These are phyloP conservation scores for Mythimna pallens DNA, from an alignment of 2,888 invertebrate genomes.

Conservation along the genomic window DNA sequence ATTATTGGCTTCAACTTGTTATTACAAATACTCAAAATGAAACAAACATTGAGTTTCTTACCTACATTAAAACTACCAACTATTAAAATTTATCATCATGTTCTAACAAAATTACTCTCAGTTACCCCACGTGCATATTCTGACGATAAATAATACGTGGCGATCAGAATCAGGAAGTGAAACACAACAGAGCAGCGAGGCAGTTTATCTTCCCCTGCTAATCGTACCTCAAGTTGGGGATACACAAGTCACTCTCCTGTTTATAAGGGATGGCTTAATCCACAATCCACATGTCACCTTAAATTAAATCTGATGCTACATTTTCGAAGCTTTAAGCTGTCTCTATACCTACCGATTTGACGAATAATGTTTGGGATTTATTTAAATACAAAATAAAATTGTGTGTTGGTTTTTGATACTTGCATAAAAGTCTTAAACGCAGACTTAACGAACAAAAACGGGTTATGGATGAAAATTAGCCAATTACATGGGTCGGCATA, in stretches of 20 bases:
- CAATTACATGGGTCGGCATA: too few relatives aligned
- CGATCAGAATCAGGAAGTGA: slow-evolving; percentile 39
- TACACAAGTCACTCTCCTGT: slow-evolving; percentile 57
- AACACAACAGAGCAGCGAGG: slow-evolving; percentile 41
- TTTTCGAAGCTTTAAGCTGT: slow-evolving; percentile 51
- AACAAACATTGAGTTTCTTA: not conserved
- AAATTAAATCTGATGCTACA: slow-evolving; percentile 59
- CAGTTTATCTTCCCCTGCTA: slow-evolving; percentile 57
- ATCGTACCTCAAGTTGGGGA: slow-evolving; percentile 54
- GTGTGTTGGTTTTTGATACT: not conserved
- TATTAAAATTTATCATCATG: slow-evolving; percentile 2
- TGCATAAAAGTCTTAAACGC: too few relatives aligned
- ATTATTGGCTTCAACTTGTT: not conserved
- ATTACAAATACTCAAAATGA: not conserved
- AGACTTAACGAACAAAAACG: not conserved
- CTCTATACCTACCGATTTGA: slow-evolving; percentile 23
- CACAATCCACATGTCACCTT: slow-evolving; percentile 56
- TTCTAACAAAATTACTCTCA: slow-evolving; percentile 22
- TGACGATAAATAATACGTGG: slow-evolving; percentile 35
- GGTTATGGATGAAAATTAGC: not conserved
- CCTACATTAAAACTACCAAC: not conserved
- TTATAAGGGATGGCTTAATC: slow-evolving; percentile 59
- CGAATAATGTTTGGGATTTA: slow-evolving; percentile 10
- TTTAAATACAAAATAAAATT: slow-evolving; percentile 1
- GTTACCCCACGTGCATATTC: slow-evolving; percentile 13